Base-by-base conservation (phyloP, 2,113 vertebrate genomes). In the Amblyornis subalaris region DNA sequence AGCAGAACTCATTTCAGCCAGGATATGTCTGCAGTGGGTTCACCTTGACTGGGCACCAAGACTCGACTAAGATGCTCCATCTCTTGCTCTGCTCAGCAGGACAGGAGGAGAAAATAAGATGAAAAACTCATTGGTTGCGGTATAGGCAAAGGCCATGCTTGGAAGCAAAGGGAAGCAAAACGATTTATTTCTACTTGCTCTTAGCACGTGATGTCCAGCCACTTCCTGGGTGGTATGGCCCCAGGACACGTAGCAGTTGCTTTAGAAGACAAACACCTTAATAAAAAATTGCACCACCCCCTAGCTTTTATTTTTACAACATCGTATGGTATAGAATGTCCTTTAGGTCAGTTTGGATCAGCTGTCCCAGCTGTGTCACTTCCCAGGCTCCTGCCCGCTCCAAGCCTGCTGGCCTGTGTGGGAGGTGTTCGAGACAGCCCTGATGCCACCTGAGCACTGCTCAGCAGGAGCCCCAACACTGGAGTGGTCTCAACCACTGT, bases 181-280 rank as follows among this genome's bases (percentile, higher is more conserved):
- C 19, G 0, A n/a, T 47, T 65, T 45, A 23, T 72, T 54, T 40
- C 23, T 72, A 13, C 31, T 73, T 86, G 13, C 11, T 26, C 16
- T 36, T 44, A 50, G 33, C 25, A 67, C 5, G 11, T 10, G 2
- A 31, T 62, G 5, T 57, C 48, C 7, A 21, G 24, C 12, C 31
- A 3, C 18, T 69, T 92, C 35, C 13, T 65, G 40, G 19, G 45
- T 65, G 24, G 24, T 21, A 50, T 8, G 12, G 12, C 12, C 16
- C 5, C 20, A 31, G 33, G 31, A 36, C 3, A 14, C 1, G 1
- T 25, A 24, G 17, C 2, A 2, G 5, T 65, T 79, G 23, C 35
- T 83, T 60, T 51, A n/a, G 40, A 61, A 66, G 42, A 28, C 33
- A 64, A 65, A 65, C 6, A 36, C 5, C 26, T 58, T 44, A 66